A percentile compares a stretch with the other conserved stretches of the same genome.
Conservation (phyloP, 53 echinoderm and acorn worm genomes). For the Mesocentrotus franciscanus region DNA sequence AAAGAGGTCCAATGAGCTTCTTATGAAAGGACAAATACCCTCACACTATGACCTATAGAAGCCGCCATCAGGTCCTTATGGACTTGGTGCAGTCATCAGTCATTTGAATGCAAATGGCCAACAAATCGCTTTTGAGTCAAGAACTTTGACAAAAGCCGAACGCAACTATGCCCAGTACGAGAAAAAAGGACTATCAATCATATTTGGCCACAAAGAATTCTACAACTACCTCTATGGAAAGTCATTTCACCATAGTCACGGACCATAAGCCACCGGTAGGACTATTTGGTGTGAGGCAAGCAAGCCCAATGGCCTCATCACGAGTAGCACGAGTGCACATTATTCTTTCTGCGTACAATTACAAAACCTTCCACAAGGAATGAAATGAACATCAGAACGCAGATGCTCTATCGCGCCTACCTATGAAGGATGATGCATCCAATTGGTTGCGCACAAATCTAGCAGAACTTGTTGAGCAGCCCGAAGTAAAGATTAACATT, state of each 20-base stretch:
- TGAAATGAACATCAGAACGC: conserved; percentile 61
- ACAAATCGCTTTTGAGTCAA: conserved; percentile 74
- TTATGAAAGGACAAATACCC: conserved; percentile 15
- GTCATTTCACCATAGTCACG: conserved; percentile 59
- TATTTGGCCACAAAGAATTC: conserved; percentile 75
- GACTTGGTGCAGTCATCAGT: conserved; percentile 72
- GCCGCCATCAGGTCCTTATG: conserved; percentile 65
- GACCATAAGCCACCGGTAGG: conserved; percentile 57
- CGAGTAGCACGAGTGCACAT: conserved; percentile 63
- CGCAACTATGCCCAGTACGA: conserved; percentile 72
- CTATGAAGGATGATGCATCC: neutral
- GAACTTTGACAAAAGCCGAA: conserved; percentile 64
- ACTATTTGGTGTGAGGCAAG: conserved; percentile 60
- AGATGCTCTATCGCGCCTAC: conserved; percentile 74
- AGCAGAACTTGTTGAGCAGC: conserved; percentile 26
- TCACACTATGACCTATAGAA: conserved; percentile 63
- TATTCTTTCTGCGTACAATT: conserved; percentile 25
- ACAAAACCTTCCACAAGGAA: too few species aligned
- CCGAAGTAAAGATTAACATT: neutral
- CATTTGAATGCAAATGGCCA: conserved; percentile 64
- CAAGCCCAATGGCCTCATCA: conserved; percentile 69
- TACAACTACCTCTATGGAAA: conserved; percentile 67
- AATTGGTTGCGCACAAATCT: conserved; percentile 25
- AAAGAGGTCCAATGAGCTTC: conserved; percentile 24
- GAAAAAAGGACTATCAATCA: conserved; percentile 70